A percentile compares a stretch with the other conserved stretches of the same genome.
Evolutionary conservation across 2,113 vertebrate species (phyloP).

Genomic region (Psittacula cyanocephala): DNA sequence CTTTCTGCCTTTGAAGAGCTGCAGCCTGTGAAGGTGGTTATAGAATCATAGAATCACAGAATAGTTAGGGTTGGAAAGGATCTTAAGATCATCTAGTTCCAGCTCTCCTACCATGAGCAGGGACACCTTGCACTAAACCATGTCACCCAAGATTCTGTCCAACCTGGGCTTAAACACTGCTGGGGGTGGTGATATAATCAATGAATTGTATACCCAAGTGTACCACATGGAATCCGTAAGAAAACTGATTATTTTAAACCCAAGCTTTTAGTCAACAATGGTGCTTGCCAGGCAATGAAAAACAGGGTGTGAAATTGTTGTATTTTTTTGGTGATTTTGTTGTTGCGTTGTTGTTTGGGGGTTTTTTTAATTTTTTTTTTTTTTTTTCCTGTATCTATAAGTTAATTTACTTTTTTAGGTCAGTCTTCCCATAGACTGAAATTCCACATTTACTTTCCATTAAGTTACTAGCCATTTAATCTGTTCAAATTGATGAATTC

Average conservation of each 20-base stretch:
- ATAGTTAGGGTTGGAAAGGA: too few species aligned
- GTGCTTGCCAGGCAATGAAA: not conserved
- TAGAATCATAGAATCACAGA: too few species aligned
- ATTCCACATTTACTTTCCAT: not conserved
- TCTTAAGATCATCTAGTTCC: too few species aligned
- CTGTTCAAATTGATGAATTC: not conserved
- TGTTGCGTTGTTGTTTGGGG: too few species aligned
- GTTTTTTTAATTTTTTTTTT: too few species aligned
- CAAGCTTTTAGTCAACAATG: not conserved
- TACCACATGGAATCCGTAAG: not conserved
- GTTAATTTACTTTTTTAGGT: not conserved
- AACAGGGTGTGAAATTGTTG: not conserved
- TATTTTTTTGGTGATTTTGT: rapidly evolving
- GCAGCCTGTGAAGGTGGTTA: not conserved
- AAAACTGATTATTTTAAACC: not conserved
- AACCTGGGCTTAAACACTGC: too few species aligned
- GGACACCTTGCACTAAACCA: too few species aligned
- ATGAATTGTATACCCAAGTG: not conserved
- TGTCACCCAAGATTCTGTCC: too few species aligned
- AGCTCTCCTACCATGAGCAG: too few species aligned
- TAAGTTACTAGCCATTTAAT: not conserved
- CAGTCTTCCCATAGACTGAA: not conserved
- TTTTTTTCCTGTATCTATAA: not conserved
- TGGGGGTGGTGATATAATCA: not conserved
- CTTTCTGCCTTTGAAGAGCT: not conserved